Conservation (phyloP, 2,888 invertebrate genomes). For the Syrista parreyssii region DNA sequence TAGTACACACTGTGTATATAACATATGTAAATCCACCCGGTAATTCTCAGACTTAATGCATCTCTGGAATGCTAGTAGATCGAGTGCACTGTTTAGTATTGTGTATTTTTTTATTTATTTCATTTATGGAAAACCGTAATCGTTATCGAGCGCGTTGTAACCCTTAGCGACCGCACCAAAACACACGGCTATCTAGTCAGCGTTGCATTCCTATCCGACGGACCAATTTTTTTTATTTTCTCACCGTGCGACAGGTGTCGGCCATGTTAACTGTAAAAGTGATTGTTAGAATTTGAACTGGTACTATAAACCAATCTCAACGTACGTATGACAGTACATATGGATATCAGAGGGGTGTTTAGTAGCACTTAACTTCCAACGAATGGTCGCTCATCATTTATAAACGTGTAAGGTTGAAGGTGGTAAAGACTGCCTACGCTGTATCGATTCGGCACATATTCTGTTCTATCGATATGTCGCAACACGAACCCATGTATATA, state of each 20-base stretch:
- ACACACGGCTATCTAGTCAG: constrained; percentile 6
- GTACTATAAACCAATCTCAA: background rate
- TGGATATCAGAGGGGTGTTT: background rate
- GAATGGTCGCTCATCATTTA: background rate
- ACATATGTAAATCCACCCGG: background rate
- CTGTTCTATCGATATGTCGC: constrained; percentile 44
- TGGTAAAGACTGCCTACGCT: constrained; percentile 4
- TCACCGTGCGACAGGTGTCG: background rate
- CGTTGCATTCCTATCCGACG: background rate
- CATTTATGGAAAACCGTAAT: constrained; percentile 2
- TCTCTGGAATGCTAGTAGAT: constrained; percentile 34
- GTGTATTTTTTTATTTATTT: background rate
- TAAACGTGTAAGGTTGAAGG: background rate
- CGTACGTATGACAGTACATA: background rate
- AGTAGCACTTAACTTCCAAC: background rate
- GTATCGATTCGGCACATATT: constrained; percentile 62
- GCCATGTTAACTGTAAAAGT: background rate
- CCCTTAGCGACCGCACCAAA: constrained; percentile 10
- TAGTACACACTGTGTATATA: background rate
- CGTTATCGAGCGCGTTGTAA: constrained; percentile 10
- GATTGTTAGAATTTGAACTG: background rate
- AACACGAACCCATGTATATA: background rate
- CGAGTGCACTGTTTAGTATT: constrained; percentile 47
- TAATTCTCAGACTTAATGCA: background rate
- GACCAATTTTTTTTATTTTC: background rate